phyloP scores from a whole-genome alignment of 2,113 vertebrate genomes.

The Halcyon malimbica region DNA sequence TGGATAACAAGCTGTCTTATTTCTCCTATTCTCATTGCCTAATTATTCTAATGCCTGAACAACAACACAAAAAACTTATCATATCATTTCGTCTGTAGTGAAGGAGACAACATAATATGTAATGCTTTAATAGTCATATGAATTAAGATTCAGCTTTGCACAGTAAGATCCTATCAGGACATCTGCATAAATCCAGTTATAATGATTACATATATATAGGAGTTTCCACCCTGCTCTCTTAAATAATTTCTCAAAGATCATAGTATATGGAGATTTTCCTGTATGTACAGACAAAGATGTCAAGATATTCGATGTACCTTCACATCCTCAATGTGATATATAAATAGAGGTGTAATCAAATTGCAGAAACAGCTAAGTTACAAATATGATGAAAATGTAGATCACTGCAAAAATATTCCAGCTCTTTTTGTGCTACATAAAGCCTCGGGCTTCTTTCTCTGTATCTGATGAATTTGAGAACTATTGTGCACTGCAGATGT shows the following conservation, averaged over 20 bases:
- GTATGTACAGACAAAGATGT: not conserved
- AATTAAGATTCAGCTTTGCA: not conserved
- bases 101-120: not conserved
- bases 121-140: not conserved
- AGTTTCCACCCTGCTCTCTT: not conserved
- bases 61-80: not conserved
- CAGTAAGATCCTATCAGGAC: not conserved
- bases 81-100: not conserved
- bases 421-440: not conserved
- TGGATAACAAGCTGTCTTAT: not conserved
- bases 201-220: not conserved
- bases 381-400: conserved; percentile 1
- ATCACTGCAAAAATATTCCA: not conserved
- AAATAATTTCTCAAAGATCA: not conserved
- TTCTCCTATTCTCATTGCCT: not conserved
- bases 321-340: not conserved
- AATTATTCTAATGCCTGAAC: not conserved
- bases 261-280: not conserved
- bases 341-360: not conserved
- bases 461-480: not conserved
- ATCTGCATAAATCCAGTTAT: not conserved
- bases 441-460: not conserved
- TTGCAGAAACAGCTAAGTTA: not conserved
- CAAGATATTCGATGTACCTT: not conserved
- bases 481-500: not conserved